A percentile compares a stretch with the other conserved stretches of the same genome.
Conservation (phyloP, 2,113 vertebrate genomes). For the Limanda limanda region DNA sequence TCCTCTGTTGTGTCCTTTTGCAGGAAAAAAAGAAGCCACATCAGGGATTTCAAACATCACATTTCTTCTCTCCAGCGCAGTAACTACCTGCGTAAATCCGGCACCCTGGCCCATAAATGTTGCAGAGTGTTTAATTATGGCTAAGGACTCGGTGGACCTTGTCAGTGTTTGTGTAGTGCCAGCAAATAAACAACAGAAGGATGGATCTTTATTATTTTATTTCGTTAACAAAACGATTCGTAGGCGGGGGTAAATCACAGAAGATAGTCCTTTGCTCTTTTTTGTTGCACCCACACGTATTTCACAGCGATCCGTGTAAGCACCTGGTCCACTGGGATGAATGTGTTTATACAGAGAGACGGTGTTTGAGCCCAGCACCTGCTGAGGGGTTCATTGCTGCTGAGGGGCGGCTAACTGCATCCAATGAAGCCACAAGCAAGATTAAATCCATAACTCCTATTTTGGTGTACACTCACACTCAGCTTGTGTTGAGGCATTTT, state of each 20-base stretch:
- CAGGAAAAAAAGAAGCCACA: not conserved
- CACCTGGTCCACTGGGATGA: constrained; percentile 20
- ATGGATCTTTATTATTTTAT: not conserved
- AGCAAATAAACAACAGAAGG: not conserved
- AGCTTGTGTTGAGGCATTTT: constrained; percentile 16
- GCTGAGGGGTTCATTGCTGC: not conserved
- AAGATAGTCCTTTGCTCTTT: not conserved
- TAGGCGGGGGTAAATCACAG: not conserved
- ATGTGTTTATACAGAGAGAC: constrained; percentile 17
- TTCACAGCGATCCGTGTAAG: constrained; percentile 4
- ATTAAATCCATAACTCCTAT: constrained; percentile 62
- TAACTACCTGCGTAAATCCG: constrained; percentile 29
- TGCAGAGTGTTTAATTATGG: constrained; percentile 25
- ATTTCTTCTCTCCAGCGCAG: constrained; percentile 13
- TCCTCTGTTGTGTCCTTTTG: not conserved
- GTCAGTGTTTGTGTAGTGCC: not conserved
- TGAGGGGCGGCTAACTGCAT: constrained; percentile 16
- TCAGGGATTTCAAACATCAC: constrained; percentile 29
- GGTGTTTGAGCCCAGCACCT: constrained; percentile 14
- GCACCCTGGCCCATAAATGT: constrained; percentile 27
- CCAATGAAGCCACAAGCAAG: constrained; percentile 34
- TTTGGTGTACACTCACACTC: constrained; percentile 10
- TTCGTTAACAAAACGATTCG: not conserved
- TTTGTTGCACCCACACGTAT: not conserved
- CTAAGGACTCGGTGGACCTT: constrained; percentile 6